phyloP scores from a whole-genome alignment of 2,797 vertebrate species.

The Agapornis canus region DNA sequence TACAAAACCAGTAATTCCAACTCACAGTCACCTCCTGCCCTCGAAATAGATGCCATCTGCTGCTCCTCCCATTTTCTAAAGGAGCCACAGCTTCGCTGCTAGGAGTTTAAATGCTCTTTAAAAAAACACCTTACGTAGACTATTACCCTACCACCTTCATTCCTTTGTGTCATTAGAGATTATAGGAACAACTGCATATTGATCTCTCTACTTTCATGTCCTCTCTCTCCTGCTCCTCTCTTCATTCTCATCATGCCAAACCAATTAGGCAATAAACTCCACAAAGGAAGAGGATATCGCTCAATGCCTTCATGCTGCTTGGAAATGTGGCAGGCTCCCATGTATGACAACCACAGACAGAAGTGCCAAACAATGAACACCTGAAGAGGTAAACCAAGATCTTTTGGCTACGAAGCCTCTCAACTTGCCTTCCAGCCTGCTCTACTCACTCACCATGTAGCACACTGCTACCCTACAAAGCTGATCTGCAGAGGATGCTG shows the following conservation, averaged over 20 bases:
- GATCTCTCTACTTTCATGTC: not conserved
- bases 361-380: rapidly evolving
- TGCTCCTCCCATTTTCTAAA: not conserved
- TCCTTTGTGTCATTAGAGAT: not conserved
- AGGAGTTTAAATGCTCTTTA: not conserved
- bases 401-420: not conserved
- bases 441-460: rapidly evolving
- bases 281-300: rapidly evolving
- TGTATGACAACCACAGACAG: rapidly evolving
- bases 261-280: not conserved
- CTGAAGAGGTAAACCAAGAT: rapidly evolving
- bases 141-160: not conserved
- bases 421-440: rapidly evolving
- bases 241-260: not conserved
- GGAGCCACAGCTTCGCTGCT: not conserved
- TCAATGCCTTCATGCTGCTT: not conserved
- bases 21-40: not conserved
- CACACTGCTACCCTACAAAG: not conserved
- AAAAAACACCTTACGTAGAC: not conserved
- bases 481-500: not conserved
- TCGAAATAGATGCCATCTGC: not conserved
- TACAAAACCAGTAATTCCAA: slow-evolving; percentile 27
- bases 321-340: rapidly evolving
- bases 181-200: not conserved
- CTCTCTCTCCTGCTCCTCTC: not conserved